Evolutionary conservation across 1,140 invertebrate species (phyloP).

Genomic region (Pomacea maculata): DNA sequence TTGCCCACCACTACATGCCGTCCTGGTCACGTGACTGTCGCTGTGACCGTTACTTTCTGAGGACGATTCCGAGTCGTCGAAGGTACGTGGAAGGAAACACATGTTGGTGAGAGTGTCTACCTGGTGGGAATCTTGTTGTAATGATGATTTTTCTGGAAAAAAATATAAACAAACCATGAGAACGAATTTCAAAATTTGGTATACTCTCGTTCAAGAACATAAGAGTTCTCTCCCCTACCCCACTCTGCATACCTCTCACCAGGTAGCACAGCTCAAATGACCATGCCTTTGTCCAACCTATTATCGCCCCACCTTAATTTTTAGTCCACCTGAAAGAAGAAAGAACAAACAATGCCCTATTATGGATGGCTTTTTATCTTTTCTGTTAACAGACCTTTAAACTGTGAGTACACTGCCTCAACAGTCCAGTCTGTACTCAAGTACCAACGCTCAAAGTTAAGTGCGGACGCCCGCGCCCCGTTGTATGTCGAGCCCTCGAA

Average conservation of each 20-base stretch:
- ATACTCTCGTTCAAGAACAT: background rate
- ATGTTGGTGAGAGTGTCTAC: background rate
- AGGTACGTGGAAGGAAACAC: background rate
- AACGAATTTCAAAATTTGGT: background rate
- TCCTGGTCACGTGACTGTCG: background rate
- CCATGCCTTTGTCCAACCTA: background rate
- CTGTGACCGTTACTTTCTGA: background rate
- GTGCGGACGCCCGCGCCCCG: background rate
- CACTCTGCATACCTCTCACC: background rate
- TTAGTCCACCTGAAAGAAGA: too few species aligned
- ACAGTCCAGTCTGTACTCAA: background rate
- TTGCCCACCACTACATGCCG: background rate
- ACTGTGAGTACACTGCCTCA: background rate
- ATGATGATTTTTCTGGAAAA: background rate
- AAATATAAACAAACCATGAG: background rate
- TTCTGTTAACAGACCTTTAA: background rate
- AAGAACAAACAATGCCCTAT: too few species aligned
- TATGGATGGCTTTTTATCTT: background rate
- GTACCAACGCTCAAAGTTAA: conserved; percentile 1
- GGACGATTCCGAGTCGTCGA: background rate
- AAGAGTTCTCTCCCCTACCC: background rate
- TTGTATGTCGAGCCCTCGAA: background rate
- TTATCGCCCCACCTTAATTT: background rate
- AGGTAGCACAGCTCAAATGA: too few species aligned
- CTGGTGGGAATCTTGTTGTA: background rate